Evolutionary conservation across 2,888 invertebrate species (phyloP).

Genomic region (Dioctria rufipes): DNA sequence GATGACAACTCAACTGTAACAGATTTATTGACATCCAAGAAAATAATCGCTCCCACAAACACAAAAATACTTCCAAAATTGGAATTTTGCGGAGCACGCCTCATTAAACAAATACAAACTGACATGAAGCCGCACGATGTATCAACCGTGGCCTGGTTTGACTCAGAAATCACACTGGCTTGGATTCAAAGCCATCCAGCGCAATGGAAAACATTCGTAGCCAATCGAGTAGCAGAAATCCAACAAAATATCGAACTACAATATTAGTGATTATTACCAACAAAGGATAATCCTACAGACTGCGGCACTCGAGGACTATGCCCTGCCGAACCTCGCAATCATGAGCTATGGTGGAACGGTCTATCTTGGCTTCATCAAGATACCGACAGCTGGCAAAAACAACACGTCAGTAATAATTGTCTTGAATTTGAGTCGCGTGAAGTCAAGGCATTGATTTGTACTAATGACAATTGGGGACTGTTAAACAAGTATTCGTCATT

Average conservation of each 20-base stretch:
- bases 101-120: no score
- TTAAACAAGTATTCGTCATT: neutral
- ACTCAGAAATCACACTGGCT: no score
- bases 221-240: neutral
- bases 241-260: neutral
- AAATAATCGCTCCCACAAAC: no score
- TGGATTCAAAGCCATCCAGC: neutral
- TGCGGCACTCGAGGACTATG: neutral
- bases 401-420: no score
- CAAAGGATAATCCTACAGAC: neutral
- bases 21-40: no score
- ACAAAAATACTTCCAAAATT: no score
- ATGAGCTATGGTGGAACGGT: neutral
- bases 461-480: fast-evolving
- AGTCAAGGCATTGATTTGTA: no score
- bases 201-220: neutral
- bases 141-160: no score
- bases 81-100: no score
- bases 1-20: no score
- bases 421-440: no score
- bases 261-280: neutral
- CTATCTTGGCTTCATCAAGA: neutral
- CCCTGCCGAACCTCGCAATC: neutral
- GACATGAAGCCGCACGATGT: no score
- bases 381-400: neutral